Evolutionary conservation across 2,888 invertebrate species (phyloP), one percentile per base, ranked within the genome.

Genomic region (Apamea epomidion): DNA sequence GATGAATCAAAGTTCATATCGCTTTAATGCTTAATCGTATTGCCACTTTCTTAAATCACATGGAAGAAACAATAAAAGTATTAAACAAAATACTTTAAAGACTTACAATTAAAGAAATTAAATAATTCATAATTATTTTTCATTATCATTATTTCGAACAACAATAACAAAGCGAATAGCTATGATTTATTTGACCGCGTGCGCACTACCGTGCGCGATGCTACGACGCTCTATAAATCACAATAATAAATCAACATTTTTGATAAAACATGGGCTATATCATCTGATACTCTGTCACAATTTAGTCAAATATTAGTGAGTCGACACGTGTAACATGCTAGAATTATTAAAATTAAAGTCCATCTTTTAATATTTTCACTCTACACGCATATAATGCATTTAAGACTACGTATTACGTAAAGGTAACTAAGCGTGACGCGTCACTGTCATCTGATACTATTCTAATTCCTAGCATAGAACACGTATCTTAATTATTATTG

Each of bases 21-120:
- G 91, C 91, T 93, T 93, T 93, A 92, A 92, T 96, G 93, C 94
- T 94, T 95, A 95, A 93, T 94, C 92, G 92, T 96, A 96, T 96
- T 96, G 95, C 96, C 95, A 95, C 93, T 94, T 96, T 95, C 94
- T 94, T 95, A 94, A 95, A 96, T 95, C 96, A 96, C 96, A 96
- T 95, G 94, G 94, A 96, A 95, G 95, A 96, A 96, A 96, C 94
- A 95, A 94, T 94, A 91, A 88, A 94, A 94, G 92, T 94, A 93
- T 93, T 93, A 94, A 95, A 96, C 93, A 94, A 94, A 94, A 95
- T 94, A 94, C 94, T 93, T 93, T 89, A 91, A 92, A 93, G 94
- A 94, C 94, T 94, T 95, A 95, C 91, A 93, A 90, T 93, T 91
- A 93, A 91, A 94, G 91, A 94, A 94, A 95, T 95, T 93, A 95